These are phyloP conservation scores for Troides aeacus DNA, from an alignment of 2,888 invertebrate species.

Conservation along the genomic window DNA sequence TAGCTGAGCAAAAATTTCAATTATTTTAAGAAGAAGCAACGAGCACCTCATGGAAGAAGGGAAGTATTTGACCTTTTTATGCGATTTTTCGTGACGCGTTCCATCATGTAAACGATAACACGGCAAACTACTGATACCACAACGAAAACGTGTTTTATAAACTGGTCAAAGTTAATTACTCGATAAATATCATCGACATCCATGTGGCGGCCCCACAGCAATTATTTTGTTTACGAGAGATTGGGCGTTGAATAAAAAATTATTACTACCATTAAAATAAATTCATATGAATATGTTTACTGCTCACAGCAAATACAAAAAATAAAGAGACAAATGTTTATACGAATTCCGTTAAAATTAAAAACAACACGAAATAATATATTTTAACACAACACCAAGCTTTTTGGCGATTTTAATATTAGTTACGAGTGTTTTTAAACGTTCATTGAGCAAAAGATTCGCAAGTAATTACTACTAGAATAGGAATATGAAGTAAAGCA, in stretches of 20 bases:
- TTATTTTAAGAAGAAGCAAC: background rate
- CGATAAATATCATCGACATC: background rate
- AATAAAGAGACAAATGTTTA: background rate
- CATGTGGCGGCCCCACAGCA: slow-evolving; percentile 7
- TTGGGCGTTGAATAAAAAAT: background rate
- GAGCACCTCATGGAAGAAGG: background rate
- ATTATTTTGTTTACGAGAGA: slow-evolving; percentile 9
- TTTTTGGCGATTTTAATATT: no score
- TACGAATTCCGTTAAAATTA: background rate
- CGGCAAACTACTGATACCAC: slow-evolving; percentile 3
- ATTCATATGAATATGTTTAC: background rate
- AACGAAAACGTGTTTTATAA: slow-evolving; percentile 18
- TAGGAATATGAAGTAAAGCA: no score
- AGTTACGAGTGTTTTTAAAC: no score
- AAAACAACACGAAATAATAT: background rate
- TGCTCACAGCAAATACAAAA: background rate
- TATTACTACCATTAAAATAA: background rate
- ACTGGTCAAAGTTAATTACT: slow-evolving; percentile 9
- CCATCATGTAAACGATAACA: background rate
- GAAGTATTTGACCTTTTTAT: background rate
- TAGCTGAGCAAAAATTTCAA: background rate
- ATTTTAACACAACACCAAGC: background rate
- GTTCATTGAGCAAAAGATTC: no score
- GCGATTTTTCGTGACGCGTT: background rate
- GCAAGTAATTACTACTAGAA: no score